Conservation (phyloP, 2,888 invertebrate genomes). For the Melitaea athalia region DNA sequence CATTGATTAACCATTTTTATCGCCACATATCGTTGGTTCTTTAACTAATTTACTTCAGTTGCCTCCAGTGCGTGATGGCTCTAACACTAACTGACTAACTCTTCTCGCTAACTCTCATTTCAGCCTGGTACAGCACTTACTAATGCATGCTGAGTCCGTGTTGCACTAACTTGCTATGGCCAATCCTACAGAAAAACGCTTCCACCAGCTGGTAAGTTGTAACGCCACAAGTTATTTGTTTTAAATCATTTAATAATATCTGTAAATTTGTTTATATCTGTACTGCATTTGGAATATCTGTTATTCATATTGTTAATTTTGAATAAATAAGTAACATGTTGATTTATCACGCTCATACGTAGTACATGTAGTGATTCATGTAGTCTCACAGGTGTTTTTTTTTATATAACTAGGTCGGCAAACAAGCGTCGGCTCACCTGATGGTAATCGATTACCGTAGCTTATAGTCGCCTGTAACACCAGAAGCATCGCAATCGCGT, state of each 20-base stretch:
- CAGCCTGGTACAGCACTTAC: conserved; percentile 64
- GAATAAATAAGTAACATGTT: not conserved
- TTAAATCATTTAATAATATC: not conserved
- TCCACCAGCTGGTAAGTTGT: conserved; percentile 81
- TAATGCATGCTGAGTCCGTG: conserved; percentile 73
- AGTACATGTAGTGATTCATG: not conserved
- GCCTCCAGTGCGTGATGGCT: not conserved
- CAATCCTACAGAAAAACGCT: conserved; percentile 77
- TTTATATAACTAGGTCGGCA: not conserved
- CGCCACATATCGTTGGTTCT: no score
- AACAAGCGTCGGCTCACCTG: no score
- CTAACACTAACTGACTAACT: conserved; percentile 30
- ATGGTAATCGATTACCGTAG: no score
- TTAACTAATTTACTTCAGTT: not conserved
- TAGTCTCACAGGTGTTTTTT: not conserved
- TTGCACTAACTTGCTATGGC: conserved; percentile 71
- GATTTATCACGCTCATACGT: not conserved
- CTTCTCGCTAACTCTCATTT: conserved; percentile 54
- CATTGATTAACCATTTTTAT: no score
- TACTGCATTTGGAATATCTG: not conserved
- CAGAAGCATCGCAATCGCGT: no score
- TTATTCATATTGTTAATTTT: not conserved
- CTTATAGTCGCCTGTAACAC: no score
- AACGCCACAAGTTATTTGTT: not conserved
- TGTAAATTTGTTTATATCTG: not conserved